Evolutionary conservation across 1,140 invertebrate species (phyloP).

Genomic region (Manduca sexta): DNA sequence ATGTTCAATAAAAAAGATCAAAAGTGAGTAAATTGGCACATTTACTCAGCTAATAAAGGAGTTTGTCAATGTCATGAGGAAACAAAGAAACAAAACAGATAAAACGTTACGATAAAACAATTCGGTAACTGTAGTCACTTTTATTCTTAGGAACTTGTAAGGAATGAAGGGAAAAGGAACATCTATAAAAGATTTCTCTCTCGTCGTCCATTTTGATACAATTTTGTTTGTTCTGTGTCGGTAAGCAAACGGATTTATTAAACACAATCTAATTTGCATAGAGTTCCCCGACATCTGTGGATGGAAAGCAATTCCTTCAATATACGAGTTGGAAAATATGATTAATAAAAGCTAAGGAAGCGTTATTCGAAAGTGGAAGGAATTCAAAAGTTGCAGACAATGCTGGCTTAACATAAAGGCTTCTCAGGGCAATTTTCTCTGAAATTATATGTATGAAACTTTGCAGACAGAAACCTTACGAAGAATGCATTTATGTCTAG

Average conservation of each 20-base stretch:
- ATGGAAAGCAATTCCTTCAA: neutral
- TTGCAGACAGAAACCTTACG: conserved; percentile 14
- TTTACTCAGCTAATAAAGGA: conserved; percentile 12
- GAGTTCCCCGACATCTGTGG: neutral
- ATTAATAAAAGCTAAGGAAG: neutral
- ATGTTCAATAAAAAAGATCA: neutral
- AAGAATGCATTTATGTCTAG: conserved; percentile 16
- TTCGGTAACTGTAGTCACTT: conserved; percentile 16
- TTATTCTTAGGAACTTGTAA: conserved; percentile 13
- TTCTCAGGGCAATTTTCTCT: conserved; percentile 15
- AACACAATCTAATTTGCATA: conserved; percentile 12
- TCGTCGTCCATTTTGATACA: conserved; percentile 9
- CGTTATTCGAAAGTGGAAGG: neutral
- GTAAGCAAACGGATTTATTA: conserved; percentile 11
- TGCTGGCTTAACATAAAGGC: conserved; percentile 11
- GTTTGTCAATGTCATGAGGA: conserved; percentile 4
- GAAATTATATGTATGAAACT: conserved; percentile 19
- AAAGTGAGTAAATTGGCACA: conserved; percentile 3
- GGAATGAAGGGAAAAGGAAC: conserved; percentile 7
- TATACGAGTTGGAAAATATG: neutral
- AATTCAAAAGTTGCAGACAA: conserved; percentile 14
- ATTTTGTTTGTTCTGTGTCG: conserved; percentile 12
- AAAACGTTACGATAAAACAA: conserved; percentile 17
- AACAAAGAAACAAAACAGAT: conserved; percentile 10
- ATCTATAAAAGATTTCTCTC: conserved; percentile 12